These are phyloP conservation scores for Lordiphosa andalusiaca DNA, from an alignment of 2,888 invertebrate species.

Conservation along the genomic window DNA sequence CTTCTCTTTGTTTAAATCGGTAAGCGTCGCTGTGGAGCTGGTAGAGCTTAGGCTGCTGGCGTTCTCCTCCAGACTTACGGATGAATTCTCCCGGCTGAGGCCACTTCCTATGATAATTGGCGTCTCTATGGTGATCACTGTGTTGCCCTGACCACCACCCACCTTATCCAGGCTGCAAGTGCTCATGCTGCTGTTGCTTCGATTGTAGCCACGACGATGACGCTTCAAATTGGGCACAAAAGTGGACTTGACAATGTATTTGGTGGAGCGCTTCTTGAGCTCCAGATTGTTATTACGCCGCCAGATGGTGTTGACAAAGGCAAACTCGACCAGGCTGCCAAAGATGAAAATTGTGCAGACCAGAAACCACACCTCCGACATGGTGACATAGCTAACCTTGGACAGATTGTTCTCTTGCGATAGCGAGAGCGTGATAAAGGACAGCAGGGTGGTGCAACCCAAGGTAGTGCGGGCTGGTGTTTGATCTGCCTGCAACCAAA, in stretches of 20 bases:
- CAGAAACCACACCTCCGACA: slow-evolving; percentile 94
- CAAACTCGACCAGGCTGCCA: slow-evolving; percentile 91
- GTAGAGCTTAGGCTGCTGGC: slow-evolving; percentile 29
- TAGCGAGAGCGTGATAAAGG: slow-evolving; percentile 92
- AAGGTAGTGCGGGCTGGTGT: slow-evolving; percentile 90
- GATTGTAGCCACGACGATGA: slow-evolving; percentile 81
- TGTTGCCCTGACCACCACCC: slow-evolving; percentile 53
- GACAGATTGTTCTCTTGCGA: slow-evolving; percentile 90
- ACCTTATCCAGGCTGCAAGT: slow-evolving; percentile 69
- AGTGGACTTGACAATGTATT: slow-evolving; percentile 91
- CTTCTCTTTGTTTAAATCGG: slow-evolving; percentile 34
- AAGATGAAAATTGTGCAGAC: slow-evolving; percentile 92
- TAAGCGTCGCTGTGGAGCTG: slow-evolving; percentile 31
- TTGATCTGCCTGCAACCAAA: slow-evolving; percentile 93
- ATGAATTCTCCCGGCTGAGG: slow-evolving; percentile 42
- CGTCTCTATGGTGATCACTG: slow-evolving; percentile 67
- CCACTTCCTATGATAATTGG: slow-evolving; percentile 85
- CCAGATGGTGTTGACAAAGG: slow-evolving; percentile 94
- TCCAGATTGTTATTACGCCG: slow-evolving; percentile 84
- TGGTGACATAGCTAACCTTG: slow-evolving; percentile 93
- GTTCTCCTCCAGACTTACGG: slow-evolving; percentile 48
- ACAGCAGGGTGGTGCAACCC: slow-evolving; percentile 91
- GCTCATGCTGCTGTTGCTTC: slow-evolving; percentile 80
- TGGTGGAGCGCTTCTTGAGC: slow-evolving; percentile 84
- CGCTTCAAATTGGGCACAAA: slow-evolving; percentile 89